phyloP scores from a whole-genome alignment of 2,888 invertebrate genomes.

The Scaptomyza parva region DNA sequence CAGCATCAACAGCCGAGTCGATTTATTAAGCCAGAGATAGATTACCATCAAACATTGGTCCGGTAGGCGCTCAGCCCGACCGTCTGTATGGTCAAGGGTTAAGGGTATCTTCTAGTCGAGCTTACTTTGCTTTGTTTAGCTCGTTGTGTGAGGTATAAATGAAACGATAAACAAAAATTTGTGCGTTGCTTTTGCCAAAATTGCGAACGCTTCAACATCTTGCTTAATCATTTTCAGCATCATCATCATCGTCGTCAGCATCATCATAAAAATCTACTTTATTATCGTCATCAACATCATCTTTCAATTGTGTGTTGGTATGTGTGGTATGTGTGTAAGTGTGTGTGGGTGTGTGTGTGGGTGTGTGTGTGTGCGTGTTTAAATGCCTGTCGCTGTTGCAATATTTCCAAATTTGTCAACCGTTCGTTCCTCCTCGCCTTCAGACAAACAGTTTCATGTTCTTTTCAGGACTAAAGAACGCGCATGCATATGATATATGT shows the following conservation, averaged over 20 bases:
- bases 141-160: slow-evolving; percentile 45
- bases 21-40: no score
- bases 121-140: no score
- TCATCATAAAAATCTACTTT: slow-evolving; percentile 4
- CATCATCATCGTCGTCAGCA: slow-evolving; percentile 22
- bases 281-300: slow-evolving; percentile 3
- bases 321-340: not conserved
- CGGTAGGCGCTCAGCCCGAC: no score
- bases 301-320: not conserved
- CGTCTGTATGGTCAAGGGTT: no score
- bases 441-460: not conserved
- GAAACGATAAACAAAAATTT: slow-evolving; percentile 57
- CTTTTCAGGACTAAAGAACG: slow-evolving; percentile 31
- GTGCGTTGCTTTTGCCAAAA: slow-evolving; percentile 41
- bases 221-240: slow-evolving; percentile 48
- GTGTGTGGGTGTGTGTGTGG: not conserved
- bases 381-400: slow-evolving; percentile 55
- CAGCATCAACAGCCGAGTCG: no score
- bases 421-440: no score
- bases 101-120: no score
- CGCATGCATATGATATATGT: slow-evolving; percentile 62
- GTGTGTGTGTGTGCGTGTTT: slow-evolving; percentile 17
- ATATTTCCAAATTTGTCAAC: slow-evolving; percentile 78
- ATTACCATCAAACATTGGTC: no score
- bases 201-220: slow-evolving; percentile 43